Conservation (phyloP, 2,113 vertebrate species). For the Sylvietta virens region DNA sequence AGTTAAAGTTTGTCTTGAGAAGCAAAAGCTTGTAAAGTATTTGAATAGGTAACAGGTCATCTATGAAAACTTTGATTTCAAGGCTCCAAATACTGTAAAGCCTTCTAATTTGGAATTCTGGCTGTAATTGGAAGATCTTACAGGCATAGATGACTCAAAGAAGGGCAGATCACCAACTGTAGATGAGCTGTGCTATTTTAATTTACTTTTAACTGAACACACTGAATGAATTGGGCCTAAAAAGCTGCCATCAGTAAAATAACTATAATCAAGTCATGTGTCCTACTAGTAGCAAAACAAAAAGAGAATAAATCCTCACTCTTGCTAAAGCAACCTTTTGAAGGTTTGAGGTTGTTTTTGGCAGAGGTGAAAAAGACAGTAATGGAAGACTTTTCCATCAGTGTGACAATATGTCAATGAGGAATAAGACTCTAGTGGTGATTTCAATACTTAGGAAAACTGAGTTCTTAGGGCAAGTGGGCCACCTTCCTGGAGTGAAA, state of each 20-base stretch:
- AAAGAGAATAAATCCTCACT: not conserved
- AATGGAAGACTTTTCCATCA: not conserved
- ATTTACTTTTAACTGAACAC: not conserved
- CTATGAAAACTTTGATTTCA: not conserved
- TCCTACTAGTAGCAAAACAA: not conserved
- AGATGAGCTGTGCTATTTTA: not conserved
- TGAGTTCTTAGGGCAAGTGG: not conserved
- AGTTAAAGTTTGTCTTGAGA: accelerated
- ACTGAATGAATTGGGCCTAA: not conserved
- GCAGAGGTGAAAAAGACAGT: not conserved
- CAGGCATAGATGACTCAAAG: not conserved
- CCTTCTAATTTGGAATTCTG: not conserved
- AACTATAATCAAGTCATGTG: not conserved
- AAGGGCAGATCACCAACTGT: not conserved
- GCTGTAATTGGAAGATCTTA: not conserved
- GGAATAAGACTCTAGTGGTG: not conserved
- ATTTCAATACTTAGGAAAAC: not conserved
- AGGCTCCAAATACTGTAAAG: not conserved
- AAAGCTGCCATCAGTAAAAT: not conserved
- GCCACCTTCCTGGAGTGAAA: not conserved
- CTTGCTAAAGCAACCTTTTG: not conserved
- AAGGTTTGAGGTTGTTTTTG: not conserved
- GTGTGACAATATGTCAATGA: not conserved
- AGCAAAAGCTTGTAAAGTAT: not conserved
- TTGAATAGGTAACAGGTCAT: not conserved